Percentiles rank a stretch among this genome's conserved stretches.
These are phyloP conservation scores for Pedetes capensis DNA, from an alignment of 2,113 vertebrate genomes.

Conservation along the genomic window DNA sequence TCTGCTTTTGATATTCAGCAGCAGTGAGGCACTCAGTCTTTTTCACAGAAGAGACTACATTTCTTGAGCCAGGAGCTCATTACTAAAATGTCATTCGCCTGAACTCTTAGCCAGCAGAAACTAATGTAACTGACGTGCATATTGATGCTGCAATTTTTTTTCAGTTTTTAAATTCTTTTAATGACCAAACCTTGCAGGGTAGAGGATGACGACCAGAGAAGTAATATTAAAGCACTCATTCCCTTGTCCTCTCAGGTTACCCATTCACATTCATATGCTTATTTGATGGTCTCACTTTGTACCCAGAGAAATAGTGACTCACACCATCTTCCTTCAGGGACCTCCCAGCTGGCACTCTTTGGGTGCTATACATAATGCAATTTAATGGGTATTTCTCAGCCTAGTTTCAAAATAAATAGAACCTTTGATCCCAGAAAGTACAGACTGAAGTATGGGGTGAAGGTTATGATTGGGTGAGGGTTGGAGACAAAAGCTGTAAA, in stretches of 20 bases:
- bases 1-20: conserved; percentile 36
- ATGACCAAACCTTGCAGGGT: conserved; percentile 54
- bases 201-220: background rate
- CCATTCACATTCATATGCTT: conserved; percentile 26
- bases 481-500: conserved; percentile 75
- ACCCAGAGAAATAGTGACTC: conserved; percentile 46
- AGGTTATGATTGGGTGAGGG: conserved; percentile 71
- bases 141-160: conserved; percentile 53
- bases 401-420: conserved; percentile 64
- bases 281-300: conserved; percentile 49
- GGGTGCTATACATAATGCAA: conserved; percentile 53
- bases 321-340: conserved; percentile 63
- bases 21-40: conserved; percentile 1
- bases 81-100: conserved; percentile 41
- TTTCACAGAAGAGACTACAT: conserved; percentile 42
- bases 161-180: conserved; percentile 8
- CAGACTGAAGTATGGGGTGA: conserved; percentile 66
- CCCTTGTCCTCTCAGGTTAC: conserved; percentile 21
- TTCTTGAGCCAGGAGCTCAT: conserved; percentile 56
- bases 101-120: conserved; percentile 55
- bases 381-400: conserved; percentile 59
- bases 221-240: conserved; percentile 23
- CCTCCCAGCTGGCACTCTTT: conserved; percentile 30
- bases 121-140: conserved; percentile 47
- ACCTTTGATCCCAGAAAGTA: conserved; percentile 63